Evolutionary conservation across 1,140 invertebrate species (phyloP).

Genomic region (Eupeodes corollae): DNA sequence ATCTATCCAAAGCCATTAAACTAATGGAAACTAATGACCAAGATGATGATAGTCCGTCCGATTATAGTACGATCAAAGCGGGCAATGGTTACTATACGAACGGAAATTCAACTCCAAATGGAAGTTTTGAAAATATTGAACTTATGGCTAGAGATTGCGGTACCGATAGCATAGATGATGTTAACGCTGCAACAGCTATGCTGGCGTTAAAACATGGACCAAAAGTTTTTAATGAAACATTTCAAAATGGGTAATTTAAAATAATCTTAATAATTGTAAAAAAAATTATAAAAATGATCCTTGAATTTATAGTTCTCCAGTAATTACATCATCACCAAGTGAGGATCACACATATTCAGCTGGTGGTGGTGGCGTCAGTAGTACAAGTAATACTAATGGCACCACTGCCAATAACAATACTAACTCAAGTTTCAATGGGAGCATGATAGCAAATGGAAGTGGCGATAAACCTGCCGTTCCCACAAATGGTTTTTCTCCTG

Average conservation of each 20-base stretch:
- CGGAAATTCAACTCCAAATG: background rate
- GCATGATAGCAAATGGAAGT: background rate
- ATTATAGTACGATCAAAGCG: constrained; percentile 16
- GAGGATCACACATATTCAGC: constrained; percentile 69
- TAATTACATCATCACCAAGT: constrained; percentile 61
- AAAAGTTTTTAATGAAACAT: constrained; percentile 33
- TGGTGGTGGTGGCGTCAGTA: constrained; percentile 24
- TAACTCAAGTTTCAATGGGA: constrained; percentile 9
- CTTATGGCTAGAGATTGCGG: constrained; percentile 29
- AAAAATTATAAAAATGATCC: too few species aligned
- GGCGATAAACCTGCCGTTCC: background rate
- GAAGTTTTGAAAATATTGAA: constrained; percentile 18
- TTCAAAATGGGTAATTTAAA: constrained; percentile 34
- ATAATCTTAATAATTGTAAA: background rate
- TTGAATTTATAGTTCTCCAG: constrained; percentile 33
- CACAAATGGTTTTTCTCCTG: constrained; percentile 12
- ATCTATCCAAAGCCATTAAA: constrained; percentile 28
- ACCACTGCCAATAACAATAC: constrained; percentile 5
- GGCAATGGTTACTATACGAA: background rate
- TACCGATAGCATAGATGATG: constrained; percentile 51
- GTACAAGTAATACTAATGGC: background rate
- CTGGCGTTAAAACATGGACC: constrained; percentile 65
- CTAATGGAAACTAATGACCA: constrained; percentile 16
- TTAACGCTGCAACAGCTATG: constrained; percentile 73
- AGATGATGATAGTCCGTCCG: constrained; percentile 19